A percentile compares a stretch with the other conserved stretches of the same genome.
Conservation (phyloP, 2,113 vertebrate genomes). For the Gnathonemus echidnorhynchus region DNA sequence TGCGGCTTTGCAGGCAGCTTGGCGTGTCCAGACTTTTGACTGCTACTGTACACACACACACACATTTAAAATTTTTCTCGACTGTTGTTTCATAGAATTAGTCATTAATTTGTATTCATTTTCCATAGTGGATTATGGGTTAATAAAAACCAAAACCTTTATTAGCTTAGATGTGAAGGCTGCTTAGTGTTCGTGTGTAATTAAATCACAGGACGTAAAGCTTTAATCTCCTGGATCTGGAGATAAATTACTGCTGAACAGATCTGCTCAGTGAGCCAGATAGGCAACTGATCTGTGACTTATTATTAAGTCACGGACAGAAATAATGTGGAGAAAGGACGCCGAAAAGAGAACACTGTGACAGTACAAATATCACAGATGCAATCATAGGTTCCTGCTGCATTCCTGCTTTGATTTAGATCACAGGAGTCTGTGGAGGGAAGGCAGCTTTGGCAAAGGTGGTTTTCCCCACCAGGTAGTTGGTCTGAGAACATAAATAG, state of each 20-base stretch:
- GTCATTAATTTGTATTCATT: not conserved
- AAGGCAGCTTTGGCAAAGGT: not conserved
- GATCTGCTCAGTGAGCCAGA: not conserved
- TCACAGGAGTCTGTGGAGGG: not conserved
- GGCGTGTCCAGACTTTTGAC: no score
- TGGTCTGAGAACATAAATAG: not conserved
- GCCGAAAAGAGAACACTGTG: not conserved
- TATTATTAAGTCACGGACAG: not conserved
- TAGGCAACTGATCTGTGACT: not conserved
- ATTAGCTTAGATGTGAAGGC: not conserved
- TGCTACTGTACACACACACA: not conserved
- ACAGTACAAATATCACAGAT: not conserved
- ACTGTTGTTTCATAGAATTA: not conserved
- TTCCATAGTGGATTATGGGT: not conserved
- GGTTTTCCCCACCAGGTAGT: not conserved
- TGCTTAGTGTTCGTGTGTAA: not conserved
- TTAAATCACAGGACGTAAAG: not conserved
- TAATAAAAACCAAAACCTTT: not conserved
- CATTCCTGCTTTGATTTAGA: not conserved
- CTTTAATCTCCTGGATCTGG: not conserved
- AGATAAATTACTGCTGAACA: not conserved
- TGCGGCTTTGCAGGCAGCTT: no score
- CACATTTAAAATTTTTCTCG: not conserved
- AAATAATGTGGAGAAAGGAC: not conserved
- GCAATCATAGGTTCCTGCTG: not conserved